Evolutionary conservation across 2,113 vertebrate genomes (phyloP).

Genomic region (Chloroceryle aenea): DNA sequence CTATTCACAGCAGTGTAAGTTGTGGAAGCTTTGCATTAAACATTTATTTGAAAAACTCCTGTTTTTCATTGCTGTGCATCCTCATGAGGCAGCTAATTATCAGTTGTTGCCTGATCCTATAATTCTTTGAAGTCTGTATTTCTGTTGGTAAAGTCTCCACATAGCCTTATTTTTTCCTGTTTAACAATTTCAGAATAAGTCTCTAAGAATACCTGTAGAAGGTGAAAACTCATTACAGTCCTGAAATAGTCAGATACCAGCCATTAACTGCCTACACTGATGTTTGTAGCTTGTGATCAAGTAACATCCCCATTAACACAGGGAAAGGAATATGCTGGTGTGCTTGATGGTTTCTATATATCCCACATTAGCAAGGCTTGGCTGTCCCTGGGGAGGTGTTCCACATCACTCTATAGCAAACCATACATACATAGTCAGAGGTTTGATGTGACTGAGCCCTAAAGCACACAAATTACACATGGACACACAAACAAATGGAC

Average conservation of each 20-base stretch:
- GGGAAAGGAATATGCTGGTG: neutral
- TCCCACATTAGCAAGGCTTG: neutral
- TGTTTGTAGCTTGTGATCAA: neutral
- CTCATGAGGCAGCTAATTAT: neutral
- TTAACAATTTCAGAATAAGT: neutral
- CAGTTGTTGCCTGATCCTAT: neutral
- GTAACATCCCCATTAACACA: neutral
- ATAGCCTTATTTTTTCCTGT: neutral
- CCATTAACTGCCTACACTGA: neutral
- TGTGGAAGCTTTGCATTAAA: neutral
- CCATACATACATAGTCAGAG: neutral
- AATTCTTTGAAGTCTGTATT: neutral
- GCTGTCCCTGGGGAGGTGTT: neutral
- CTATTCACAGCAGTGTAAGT: neutral
- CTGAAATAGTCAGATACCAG: neutral
- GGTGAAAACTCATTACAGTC: neutral
- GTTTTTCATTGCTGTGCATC: neutral
- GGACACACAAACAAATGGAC: neutral
- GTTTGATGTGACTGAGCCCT: neutral
- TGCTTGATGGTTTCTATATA: neutral
- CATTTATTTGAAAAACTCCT: neutral
- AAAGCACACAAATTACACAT: neutral
- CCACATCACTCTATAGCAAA: neutral
- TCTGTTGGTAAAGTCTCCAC: neutral
- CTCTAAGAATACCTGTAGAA: neutral